Base-by-base conservation (phyloP, 1,140 invertebrate genomes). In the Drosophila miranda region DNA sequence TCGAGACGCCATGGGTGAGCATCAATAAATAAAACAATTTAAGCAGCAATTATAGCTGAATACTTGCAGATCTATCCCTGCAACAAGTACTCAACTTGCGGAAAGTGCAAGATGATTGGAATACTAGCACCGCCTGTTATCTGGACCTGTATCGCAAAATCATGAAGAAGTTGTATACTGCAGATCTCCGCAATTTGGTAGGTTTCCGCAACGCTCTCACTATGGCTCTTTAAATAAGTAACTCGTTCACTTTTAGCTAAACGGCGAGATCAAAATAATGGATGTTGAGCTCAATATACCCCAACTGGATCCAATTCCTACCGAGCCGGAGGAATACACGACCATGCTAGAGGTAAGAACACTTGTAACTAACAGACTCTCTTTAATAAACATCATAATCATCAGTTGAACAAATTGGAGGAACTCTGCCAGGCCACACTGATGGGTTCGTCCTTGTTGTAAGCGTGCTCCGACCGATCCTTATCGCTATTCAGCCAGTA, bases 121-220 rank as follows among this genome's bases (percentile, higher is more conserved):
- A 52, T 38, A 42, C 19, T 9, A 64, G 23, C 46, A 86, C 53
- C 46, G 45, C 34, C 2, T 41, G 14, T 1, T 86, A 81, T 41
- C 8, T 87, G 2, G 43, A 74, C 7, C 34, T 74, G 6, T 86
- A 87, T 21, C 64, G 59, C 2, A 77, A 78, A 55, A 48, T 82
- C 11, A 34, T 73, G 0, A 82, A 87, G 45, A 68, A 71, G 21
- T 19, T 44, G 13, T 82, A 62, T 11, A 87, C 66, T 45, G 44
- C 57, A 1, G 77, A 84, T 3, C 58, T 84, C 1, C 77, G 70
- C 28, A 66, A 87, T 44, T 70, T 87, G 64, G 81, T 77, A 64
- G 11, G 43, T 28, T 16, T 3, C 9, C 13, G 34, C 34, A 11
- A 11, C 38, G 16, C 2, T 2, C 6, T 23, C 30, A 16, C 7